Conservation (phyloP, 2,888 invertebrate species). For the Nasonia oneida region DNA sequence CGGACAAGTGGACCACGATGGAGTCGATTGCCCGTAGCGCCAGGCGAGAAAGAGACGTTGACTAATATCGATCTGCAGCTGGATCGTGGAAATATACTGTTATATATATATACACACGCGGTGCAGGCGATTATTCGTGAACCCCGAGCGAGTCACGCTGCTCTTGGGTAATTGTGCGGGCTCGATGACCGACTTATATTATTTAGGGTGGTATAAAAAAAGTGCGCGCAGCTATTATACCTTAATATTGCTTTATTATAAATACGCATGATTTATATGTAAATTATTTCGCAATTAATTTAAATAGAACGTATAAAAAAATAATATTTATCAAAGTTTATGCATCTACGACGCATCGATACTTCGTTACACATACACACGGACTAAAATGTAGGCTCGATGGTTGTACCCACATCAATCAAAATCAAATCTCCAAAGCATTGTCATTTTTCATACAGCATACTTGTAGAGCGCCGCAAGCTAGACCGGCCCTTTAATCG, state of each 20-base stretch:
- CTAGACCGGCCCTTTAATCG: neutral
- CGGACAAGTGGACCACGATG: slow-evolving; percentile 44
- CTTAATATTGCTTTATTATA: no score
- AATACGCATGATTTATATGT: no score
- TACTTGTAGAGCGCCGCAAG: neutral
- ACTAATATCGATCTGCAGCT: slow-evolving; percentile 32
- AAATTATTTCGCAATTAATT: no score
- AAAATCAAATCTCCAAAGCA: slow-evolving; percentile 12
- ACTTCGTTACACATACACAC: neutral
- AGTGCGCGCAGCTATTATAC: no score
- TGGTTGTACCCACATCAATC: neutral
- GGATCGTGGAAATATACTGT: neutral
- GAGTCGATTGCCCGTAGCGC: slow-evolving; percentile 21
- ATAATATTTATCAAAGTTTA: no score
- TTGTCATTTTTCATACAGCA: neutral
- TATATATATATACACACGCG: no score
- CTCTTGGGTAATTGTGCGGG: no score
- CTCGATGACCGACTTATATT: no score
- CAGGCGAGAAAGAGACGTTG: slow-evolving; percentile 3
- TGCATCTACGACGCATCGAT: no score
- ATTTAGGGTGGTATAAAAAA: no score
- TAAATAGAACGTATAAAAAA: no score
- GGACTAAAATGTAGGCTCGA: neutral
- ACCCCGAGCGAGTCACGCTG: no score
- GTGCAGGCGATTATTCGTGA: neutral